Percentiles rank a stretch among this genome's conserved stretches.
These are phyloP conservation scores for Netelia fuscicornis DNA, from an alignment of 2,888 invertebrate species.

Conservation along the genomic window DNA sequence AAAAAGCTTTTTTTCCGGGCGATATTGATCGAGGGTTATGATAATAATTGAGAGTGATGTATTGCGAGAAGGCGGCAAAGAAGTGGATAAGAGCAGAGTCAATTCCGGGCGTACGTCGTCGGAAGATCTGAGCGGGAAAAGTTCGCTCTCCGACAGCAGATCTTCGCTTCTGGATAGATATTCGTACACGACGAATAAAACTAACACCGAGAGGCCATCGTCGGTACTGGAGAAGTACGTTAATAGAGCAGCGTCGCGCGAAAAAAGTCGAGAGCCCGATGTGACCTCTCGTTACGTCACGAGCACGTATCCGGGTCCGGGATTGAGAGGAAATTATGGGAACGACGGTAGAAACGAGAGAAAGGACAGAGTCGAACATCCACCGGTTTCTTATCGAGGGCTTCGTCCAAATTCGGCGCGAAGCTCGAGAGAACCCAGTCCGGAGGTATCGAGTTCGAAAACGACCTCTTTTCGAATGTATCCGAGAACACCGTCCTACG, in stretches of 20 bases:
- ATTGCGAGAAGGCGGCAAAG: conserved; percentile 75
- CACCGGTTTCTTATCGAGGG: conserved; percentile 85
- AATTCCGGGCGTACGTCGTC: conserved; percentile 75
- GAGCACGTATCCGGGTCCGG: conserved; percentile 79
- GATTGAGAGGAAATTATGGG: conserved; percentile 75
- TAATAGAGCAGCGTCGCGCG: conserved; percentile 76
- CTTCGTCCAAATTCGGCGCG: conserved; percentile 78
- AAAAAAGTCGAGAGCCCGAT: conserved; percentile 80
- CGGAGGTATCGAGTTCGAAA: conserved; percentile 80
- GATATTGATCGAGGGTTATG: not conserved
- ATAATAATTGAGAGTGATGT: conserved; percentile 32
- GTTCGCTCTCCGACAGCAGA: conserved; percentile 77
- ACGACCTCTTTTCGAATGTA: conserved; percentile 76
- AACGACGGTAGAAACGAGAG: conserved; percentile 79
- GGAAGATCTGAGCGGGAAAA: conserved; percentile 75
- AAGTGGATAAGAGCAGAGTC: conserved; percentile 77
- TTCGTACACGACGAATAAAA: conserved; percentile 75
- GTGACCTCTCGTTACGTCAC: conserved; percentile 76
- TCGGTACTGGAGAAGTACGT: conserved; percentile 81
- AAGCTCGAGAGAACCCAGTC: conserved; percentile 87
- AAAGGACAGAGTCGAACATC: conserved; percentile 83
- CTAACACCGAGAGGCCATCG: conserved; percentile 77
- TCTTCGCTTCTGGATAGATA: conserved; percentile 80
- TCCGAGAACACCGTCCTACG: conserved; percentile 76
- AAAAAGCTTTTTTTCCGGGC: conserved; percentile 3